Evolutionary conservation across 2,888 invertebrate species (phyloP).

Genomic region (Gortyna flavago): DNA sequence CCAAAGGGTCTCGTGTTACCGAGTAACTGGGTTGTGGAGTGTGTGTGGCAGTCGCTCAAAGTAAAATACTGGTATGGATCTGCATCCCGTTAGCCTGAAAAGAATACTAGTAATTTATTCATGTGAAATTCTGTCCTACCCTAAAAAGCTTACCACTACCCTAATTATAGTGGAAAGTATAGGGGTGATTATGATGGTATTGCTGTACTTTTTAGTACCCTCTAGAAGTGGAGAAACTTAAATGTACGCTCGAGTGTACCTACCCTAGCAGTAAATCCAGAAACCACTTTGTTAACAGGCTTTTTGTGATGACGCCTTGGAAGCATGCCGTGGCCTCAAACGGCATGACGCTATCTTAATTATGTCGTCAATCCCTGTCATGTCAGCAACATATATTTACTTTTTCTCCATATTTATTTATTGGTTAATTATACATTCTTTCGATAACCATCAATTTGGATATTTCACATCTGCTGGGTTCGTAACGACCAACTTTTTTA

Average conservation of each 20-base stretch:
- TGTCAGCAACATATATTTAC: neutral
- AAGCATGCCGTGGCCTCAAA: neutral
- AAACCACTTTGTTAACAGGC: neutral
- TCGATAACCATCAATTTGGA: neutral
- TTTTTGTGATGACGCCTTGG: neutral
- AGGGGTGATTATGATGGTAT: neutral
- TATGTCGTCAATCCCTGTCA: too few species aligned
- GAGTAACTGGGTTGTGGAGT: neutral
- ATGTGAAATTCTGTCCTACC: slow-evolving; percentile 1
- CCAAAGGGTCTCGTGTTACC: neutral
- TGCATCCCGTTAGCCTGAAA: too few species aligned
- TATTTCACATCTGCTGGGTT: neutral
- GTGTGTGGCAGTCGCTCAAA: neutral
- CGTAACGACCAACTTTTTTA: neutral
- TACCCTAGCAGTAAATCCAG: neutral
- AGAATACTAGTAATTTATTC: neutral
- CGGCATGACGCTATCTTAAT: neutral
- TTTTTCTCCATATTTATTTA: neutral
- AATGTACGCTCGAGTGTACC: neutral
- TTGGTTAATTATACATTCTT: neutral
- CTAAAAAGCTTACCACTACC: slow-evolving; percentile 2
- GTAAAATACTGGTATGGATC: too few species aligned
- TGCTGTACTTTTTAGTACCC: slow-evolving; percentile 12
- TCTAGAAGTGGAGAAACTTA: neutral
- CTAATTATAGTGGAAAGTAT: neutral